phyloP scores from a whole-genome alignment of 37 sponge, comb jelly and placozoan species.

The Geodia barretti region DNA sequence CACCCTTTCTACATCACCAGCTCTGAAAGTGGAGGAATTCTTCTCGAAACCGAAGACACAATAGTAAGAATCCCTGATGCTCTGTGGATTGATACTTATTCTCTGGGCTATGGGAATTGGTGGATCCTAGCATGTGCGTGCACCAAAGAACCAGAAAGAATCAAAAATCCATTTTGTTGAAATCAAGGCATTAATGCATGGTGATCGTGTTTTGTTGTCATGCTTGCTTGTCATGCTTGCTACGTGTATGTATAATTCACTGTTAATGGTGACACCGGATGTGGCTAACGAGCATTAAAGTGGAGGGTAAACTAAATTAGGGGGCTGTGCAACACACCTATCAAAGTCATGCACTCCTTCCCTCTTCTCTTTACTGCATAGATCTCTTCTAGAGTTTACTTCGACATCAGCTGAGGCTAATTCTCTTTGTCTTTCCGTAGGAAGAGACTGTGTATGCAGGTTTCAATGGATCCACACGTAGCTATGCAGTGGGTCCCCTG shows the following conservation, averaged over 20 bases:
- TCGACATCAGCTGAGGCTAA: neutral
- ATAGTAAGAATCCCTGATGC: neutral
- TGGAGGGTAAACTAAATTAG: too few relatives aligned
- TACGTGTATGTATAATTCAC: too few relatives aligned
- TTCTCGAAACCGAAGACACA: neutral
- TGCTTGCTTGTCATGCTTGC: too few relatives aligned
- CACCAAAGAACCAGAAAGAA: neutral
- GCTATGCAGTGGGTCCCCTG: conserved; percentile 30
- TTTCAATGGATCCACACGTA: conserved; percentile 11
- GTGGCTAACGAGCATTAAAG: too few relatives aligned
- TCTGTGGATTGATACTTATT: neutral
- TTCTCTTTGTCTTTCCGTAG: neutral
- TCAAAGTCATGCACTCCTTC: too few relatives aligned
- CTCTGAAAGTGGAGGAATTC: conserved; percentile 36
- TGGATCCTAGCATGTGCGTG: neutral
- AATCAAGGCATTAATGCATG: too few relatives aligned
- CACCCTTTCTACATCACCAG: conserved; percentile 83
- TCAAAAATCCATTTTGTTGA: too few relatives aligned
- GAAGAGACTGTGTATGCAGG: conserved; percentile 62
- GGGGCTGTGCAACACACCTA: too few relatives aligned
- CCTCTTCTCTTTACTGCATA: too few relatives aligned
- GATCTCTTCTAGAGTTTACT: too few relatives aligned
- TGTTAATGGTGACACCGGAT: too few relatives aligned
- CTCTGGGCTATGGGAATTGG: neutral
- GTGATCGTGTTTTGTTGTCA: too few relatives aligned